phyloP scores from a whole-genome alignment of 2,888 invertebrate species.

The Lypha dubia region DNA sequence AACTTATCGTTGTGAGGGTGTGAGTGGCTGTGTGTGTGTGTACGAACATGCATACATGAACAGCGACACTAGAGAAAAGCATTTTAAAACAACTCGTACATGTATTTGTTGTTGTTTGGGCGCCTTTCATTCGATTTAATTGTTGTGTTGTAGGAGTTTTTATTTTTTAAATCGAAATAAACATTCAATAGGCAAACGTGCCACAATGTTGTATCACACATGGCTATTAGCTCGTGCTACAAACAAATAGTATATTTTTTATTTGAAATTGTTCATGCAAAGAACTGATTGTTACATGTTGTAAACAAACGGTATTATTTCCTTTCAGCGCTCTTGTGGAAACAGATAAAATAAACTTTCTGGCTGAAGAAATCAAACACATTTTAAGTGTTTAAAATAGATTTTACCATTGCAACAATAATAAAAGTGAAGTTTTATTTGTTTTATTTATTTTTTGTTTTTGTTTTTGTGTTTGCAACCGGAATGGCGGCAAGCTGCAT shows the following conservation, averaged over 20 bases:
- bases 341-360: neutral
- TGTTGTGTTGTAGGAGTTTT: constrained; percentile 43
- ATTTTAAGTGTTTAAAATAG: constrained; percentile 32
- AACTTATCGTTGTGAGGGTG: neutral
- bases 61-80: constrained; percentile 18
- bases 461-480: constrained; percentile 10
- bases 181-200: constrained; percentile 47
- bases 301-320: constrained; percentile 43
- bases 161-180: constrained; percentile 53
- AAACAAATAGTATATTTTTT: constrained; percentile 39
- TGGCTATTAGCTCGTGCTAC: constrained; percentile 8
- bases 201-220: constrained; percentile 56
- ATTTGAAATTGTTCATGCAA: constrained; percentile 28
- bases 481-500: constrained; percentile 5
- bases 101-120: constrained; percentile 42
- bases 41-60: constrained; percentile 14
- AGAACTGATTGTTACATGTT: constrained; percentile 46
- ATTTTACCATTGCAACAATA: constrained; percentile 26
- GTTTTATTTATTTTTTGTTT: too few species aligned
- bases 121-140: constrained; percentile 49
- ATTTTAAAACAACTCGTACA: constrained; percentile 17
- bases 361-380: neutral
- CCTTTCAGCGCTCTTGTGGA: constrained; percentile 7
- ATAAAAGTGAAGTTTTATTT: constrained; percentile 24
- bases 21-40: too few species aligned